Percentiles rank a stretch among this genome's conserved stretches.
Conservation (phyloP, 1,140 invertebrate genomes). For the Eupristina koningsbergeri region DNA sequence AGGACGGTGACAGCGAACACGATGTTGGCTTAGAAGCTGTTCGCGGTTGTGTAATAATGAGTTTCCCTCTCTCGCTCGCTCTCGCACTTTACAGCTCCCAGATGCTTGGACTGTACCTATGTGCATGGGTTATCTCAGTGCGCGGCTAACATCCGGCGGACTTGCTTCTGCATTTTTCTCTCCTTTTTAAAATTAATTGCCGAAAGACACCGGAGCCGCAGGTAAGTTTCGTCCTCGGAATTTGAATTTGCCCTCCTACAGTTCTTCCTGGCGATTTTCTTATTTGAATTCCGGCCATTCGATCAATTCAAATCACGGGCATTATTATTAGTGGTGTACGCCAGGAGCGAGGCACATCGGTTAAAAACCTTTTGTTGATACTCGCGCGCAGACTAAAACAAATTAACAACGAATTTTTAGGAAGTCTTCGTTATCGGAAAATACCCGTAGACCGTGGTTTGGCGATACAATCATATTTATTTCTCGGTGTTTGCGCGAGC, state of each 20-base stretch:
- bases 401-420: slow-evolving; percentile 30
- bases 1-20: slow-evolving; percentile 3
- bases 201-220: background rate
- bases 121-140: slow-evolving; percentile 8
- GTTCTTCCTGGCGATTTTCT: no score
- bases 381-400: slow-evolving; percentile 14
- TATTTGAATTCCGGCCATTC: no score
- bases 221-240: background rate
- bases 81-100: background rate
- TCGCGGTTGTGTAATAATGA: slow-evolving; percentile 18
- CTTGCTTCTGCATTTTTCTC: slow-evolving; percentile 16
- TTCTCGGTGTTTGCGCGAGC: background rate
- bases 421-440: background rate
- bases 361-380: slow-evolving; percentile 15
- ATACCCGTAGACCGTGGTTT: background rate
- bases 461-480: no score
- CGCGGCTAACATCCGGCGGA: slow-evolving; percentile 11
- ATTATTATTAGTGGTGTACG: no score
- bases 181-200: slow-evolving; percentile 3
- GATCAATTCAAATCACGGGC: no score
- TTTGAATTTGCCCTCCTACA: no score
- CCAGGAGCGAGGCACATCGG: background rate
- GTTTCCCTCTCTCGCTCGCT: background rate
- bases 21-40: background rate
- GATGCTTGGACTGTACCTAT: background rate